phyloP scores from a whole-genome alignment of 2,797 vertebrate species.

The Clarias laeviceps region DNA sequence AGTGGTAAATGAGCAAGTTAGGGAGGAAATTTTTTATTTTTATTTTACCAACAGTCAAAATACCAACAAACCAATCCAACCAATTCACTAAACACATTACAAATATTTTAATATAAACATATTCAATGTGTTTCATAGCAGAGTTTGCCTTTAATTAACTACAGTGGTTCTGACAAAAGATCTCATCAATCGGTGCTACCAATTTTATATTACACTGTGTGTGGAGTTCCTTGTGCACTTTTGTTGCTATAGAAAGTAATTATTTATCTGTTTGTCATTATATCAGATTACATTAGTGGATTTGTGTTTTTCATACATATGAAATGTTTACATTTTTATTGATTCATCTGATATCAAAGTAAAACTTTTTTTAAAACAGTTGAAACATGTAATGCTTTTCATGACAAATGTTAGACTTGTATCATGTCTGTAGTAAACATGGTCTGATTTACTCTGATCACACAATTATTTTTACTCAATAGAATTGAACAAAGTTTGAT shows the following conservation, averaged over 20 bases:
- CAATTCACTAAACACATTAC: neutral
- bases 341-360: neutral
- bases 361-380: neutral
- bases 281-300: neutral
- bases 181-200: conserved; percentile 50
- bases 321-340: conserved; percentile 32
- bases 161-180: conserved; percentile 1
- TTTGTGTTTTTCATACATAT: conserved; percentile 45
- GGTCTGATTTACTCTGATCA: neutral
- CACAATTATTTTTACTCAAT: neutral
- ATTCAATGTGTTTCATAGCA: neutral
- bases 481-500: neutral
- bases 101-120: neutral
- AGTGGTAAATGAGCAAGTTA: neutral
- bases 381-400: neutral
- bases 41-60: neutral
- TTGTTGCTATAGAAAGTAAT: conserved; percentile 14
- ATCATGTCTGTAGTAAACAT: neutral
- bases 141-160: neutral
- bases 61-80: neutral
- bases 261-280: conserved; percentile 46
- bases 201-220: conserved; percentile 24
- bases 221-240: conserved; percentile 37
- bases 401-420: neutral
- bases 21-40: neutral